These are phyloP conservation scores for Sminthurides bifidus DNA, from an alignment of 1,140 invertebrate genomes.

Conservation along the genomic window DNA sequence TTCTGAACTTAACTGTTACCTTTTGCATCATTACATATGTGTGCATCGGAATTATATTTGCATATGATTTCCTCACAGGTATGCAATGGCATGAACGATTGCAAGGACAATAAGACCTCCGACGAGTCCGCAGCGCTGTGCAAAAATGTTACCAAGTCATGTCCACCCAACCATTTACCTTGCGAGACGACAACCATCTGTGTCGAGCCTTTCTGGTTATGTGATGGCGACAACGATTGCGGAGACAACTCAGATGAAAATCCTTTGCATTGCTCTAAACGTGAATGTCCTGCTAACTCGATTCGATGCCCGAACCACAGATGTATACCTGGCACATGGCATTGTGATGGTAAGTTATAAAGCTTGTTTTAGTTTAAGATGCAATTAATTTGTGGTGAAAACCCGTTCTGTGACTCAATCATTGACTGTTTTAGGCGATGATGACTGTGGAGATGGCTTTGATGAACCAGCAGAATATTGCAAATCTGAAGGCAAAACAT, in stretches of 20 bases:
- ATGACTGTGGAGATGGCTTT: conserved; percentile 76
- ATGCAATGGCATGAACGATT: conserved; percentile 88
- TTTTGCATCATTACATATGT: too few species aligned
- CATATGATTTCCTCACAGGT: too few species aligned
- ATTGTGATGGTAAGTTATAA: conserved; percentile 54
- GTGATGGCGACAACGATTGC: conserved; percentile 73
- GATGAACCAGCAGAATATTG: conserved; percentile 63
- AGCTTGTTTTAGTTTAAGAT: not conserved
- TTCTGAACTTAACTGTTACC: too few species aligned
- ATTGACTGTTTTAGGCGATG: conserved; percentile 44
- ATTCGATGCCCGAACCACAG: conserved; percentile 77
- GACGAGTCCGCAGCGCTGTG: conserved; percentile 81
- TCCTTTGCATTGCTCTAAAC: conserved; percentile 69
- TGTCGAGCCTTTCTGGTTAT: conserved; percentile 88
- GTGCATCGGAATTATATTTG: too few species aligned
- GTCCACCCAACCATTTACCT: conserved; percentile 72
- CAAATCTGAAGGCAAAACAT: conserved; percentile 84
- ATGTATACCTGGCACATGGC: conserved; percentile 76
- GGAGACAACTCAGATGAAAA: conserved; percentile 93
- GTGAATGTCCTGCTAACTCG: conserved; percentile 80
- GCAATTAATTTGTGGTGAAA: too few species aligned
- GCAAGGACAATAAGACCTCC: conserved; percentile 81
- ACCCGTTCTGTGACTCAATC: too few species aligned
- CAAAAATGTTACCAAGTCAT: conserved; percentile 65
- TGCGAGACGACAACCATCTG: conserved; percentile 90